phyloP scores from a whole-genome alignment of 2,888 invertebrate genomes.

The Pycnomerus fuliginosus region DNA sequence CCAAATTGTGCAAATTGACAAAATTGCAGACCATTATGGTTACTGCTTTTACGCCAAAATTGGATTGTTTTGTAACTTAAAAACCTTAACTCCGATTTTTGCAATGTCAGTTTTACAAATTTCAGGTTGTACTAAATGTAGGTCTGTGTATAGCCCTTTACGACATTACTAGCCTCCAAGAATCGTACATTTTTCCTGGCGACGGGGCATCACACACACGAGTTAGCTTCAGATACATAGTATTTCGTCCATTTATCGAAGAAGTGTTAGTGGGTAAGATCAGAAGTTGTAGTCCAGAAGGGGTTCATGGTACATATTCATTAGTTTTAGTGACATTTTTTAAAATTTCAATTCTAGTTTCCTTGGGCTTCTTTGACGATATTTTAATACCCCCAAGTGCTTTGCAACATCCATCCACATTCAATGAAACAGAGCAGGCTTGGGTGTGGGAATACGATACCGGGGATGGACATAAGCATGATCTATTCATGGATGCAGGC shows the following conservation, averaged over 20 bases:
- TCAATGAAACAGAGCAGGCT: constrained; percentile 87
- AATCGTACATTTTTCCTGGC: constrained; percentile 92
- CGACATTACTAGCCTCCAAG: constrained; percentile 85
- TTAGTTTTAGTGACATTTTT: constrained; percentile 11
- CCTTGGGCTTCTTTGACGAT: constrained; percentile 95
- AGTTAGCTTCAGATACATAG: constrained; percentile 89
- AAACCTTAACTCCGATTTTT: too few species aligned
- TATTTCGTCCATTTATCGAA: constrained; percentile 92
- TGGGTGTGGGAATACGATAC: constrained; percentile 95
- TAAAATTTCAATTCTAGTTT: constrained; percentile 63
- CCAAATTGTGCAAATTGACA: too few species aligned
- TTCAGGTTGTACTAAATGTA: constrained; percentile 87
- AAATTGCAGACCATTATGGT: too few species aligned
- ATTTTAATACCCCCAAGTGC: constrained; percentile 90
- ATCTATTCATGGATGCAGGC: constrained; percentile 91
- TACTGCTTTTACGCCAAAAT: too few species aligned
- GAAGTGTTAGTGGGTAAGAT: constrained; percentile 94
- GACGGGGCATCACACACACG: constrained; percentile 95
- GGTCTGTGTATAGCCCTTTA: constrained; percentile 93
- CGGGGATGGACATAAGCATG: constrained; percentile 78
- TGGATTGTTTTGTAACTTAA: too few species aligned
- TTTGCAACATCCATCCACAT: constrained; percentile 90
- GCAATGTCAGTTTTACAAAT: too few species aligned
- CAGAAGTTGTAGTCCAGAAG: constrained; percentile 85
- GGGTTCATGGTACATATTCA: constrained; percentile 72